Evolutionary conservation across 2,113 vertebrate genomes (phyloP), one percentile per base, ranked within the genome.

Genomic region (Geococcyx californianus): DNA sequence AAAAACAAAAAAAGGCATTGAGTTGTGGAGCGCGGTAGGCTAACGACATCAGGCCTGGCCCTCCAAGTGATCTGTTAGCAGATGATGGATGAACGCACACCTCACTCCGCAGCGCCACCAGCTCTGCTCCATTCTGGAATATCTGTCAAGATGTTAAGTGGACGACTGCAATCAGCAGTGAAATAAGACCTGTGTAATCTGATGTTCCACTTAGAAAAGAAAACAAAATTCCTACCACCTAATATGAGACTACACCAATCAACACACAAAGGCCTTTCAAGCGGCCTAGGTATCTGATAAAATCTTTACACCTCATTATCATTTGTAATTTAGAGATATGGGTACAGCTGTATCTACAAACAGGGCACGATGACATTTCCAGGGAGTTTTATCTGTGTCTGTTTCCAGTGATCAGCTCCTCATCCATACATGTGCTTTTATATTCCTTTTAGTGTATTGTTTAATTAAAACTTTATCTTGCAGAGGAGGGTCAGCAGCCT

Each of bases 81-180:
- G 96, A 98, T 99, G 99, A 99, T 98, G 97, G 98, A 99, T 98
- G 98, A 98, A 97, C 91, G 96, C 93, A 67, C 87, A 84, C 94
- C 96, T 98, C 97, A 89, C 91, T 97, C 87, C 82, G 94, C 97
- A 97, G 92, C 21, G 96, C 97, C 97, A 97, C 74, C 97, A 96
- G 97, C 97, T 98, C 98, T 97, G 95, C 97, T 98, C 98, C 96
- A 94, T 98, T 98, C 98, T 96, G 96, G 97, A 98, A 97, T 96
- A 97, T 98, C 98, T 98, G 98, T 99, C 98, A 98, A 98, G 98
- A 97, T 97, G 98, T 98, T 99, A 99, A 99, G 98, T 99, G 98
- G 98, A 98, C 95, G 95, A 95, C 97, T 97, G 98, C 98, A 98
- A 98, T 98, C 98, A 98, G 98, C 97, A 96, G 96, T 98, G 98